phyloP scores from a whole-genome alignment of 2,888 invertebrate species.

The Eulithis testata region DNA sequence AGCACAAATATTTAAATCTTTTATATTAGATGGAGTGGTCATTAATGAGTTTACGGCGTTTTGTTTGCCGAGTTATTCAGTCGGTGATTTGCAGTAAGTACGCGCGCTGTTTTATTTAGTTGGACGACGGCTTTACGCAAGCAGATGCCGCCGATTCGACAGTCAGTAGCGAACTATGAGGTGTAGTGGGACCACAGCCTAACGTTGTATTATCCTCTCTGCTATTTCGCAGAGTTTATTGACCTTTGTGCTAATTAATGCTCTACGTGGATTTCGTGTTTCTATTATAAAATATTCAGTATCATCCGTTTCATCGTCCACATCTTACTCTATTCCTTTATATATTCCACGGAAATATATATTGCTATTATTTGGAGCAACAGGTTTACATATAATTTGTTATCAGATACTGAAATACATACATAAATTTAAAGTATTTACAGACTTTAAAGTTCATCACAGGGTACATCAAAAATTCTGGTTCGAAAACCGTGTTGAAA shows the following conservation, averaged over 20 bases:
- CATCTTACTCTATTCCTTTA: background rate
- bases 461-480: too few relatives aligned
- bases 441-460: too few relatives aligned
- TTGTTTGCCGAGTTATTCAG: too few relatives aligned
- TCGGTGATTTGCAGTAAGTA: too few relatives aligned
- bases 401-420: background rate
- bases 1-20: too few relatives aligned
- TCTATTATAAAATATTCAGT: background rate
- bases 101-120: too few relatives aligned
- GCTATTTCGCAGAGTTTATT: conserved; percentile 34
- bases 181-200: conserved; percentile 1
- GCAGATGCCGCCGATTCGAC: too few relatives aligned
- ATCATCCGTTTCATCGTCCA: background rate
- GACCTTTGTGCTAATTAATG: conserved; percentile 34
- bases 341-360: background rate
- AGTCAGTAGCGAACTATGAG: too few relatives aligned
- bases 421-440: too few relatives aligned
- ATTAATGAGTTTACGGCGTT: too few relatives aligned
- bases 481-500: background rate
- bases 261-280: conserved; percentile 12
- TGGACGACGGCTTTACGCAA: too few relatives aligned
- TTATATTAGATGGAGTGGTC: too few relatives aligned
- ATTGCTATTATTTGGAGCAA: background rate
- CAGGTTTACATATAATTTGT: background rate
- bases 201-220: conserved; percentile 31